A percentile compares a stretch with the other conserved stretches of the same genome.
phyloP scores from a whole-genome alignment of 2,797 vertebrate species.

The Loris lydekkerianus region DNA sequence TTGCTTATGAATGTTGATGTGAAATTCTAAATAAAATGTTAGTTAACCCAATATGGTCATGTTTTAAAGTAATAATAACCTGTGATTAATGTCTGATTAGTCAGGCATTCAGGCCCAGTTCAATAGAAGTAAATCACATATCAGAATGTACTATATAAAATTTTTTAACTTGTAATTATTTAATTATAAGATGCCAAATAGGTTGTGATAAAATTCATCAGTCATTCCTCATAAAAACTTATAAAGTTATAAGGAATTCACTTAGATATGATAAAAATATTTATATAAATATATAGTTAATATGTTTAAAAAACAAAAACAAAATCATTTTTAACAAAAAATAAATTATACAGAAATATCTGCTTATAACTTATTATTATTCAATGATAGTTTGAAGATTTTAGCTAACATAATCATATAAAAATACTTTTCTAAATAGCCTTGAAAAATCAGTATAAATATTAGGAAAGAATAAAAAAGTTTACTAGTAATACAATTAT shows the following conservation, averaged over 20 bases:
- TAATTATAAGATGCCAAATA: neutral
- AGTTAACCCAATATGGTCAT: neutral
- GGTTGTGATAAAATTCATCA: neutral
- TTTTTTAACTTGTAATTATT: neutral
- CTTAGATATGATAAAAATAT: neutral
- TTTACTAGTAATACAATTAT: neutral
- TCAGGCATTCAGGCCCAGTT: neutral
- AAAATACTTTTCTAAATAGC: constrained; percentile 32
- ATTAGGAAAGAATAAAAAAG: constrained; percentile 31
- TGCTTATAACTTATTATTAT: neutral
- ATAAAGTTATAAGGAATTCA: neutral
- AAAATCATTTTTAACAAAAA: neutral
- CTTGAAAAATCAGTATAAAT: constrained; percentile 12
- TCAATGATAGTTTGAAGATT: constrained; percentile 26
- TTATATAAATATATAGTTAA: neutral
- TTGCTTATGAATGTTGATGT: constrained; percentile 36
- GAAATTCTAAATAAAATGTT: constrained; percentile 48
- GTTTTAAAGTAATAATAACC: constrained; percentile 16
- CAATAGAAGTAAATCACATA: neutral
- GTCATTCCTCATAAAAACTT: neutral
- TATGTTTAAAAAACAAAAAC: neutral
- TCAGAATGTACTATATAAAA: neutral
- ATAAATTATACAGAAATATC: neutral
- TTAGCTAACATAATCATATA: constrained; percentile 2
- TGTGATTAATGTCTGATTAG: neutral